phyloP scores from a whole-genome alignment of 1,140 invertebrate species.

The Meloidogyne floridensis region DNA sequence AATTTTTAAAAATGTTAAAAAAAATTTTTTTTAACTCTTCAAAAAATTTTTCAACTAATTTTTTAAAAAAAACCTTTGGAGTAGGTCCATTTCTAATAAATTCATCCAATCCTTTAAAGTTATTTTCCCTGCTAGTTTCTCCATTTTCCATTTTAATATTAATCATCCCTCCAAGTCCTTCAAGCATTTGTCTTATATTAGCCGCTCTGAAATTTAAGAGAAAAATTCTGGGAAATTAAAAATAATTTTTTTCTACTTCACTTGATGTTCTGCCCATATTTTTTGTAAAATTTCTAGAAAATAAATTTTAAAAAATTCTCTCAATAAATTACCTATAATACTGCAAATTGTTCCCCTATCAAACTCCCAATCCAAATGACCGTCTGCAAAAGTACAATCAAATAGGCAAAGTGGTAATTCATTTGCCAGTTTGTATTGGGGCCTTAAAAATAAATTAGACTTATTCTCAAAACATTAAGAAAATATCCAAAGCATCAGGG shows the following conservation, averaged over 20 bases:
- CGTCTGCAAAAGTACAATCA: conserved; percentile 73
- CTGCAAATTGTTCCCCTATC: conserved; percentile 50
- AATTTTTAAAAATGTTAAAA: not conserved
- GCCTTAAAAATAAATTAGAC: conserved; percentile 66
- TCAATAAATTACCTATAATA: conserved; percentile 37
- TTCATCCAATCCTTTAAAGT: conserved; percentile 43
- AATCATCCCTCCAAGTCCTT: conserved; percentile 30
- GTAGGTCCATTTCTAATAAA: conserved; percentile 40
- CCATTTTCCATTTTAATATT: not conserved
- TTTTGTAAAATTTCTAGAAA: conserved; percentile 38
- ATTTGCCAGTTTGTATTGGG: conserved; percentile 86
- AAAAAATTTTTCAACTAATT: not conserved
- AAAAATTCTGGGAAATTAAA: not conserved
- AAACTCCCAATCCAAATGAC: conserved; percentile 67
- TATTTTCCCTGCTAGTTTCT: not conserved
- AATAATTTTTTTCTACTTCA: conserved; percentile 40
- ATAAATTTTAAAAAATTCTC: not conserved
- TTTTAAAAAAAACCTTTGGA: conserved; percentile 23
- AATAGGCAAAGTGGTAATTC: conserved; percentile 86
- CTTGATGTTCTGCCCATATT: conserved; percentile 47
- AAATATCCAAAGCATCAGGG: no score
- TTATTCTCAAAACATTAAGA: no score
- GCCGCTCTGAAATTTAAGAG: conserved; percentile 36
- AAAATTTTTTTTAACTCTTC: not conserved
- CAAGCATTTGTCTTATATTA: conserved; percentile 45